Conservation (phyloP, 2,888 invertebrate genomes). For the Melinaea menophilus region DNA sequence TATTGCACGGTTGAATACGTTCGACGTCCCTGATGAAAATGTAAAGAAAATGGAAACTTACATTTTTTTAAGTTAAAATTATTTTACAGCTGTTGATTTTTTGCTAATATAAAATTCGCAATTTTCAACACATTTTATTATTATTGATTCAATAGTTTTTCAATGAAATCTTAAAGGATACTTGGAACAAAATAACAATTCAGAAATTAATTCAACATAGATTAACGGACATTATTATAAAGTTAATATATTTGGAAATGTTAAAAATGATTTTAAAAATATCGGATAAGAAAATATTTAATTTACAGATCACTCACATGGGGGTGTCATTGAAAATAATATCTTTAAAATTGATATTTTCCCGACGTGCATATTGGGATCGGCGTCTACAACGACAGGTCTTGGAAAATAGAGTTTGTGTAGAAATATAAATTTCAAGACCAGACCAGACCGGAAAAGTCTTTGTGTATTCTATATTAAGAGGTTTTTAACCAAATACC, state of each 20-base stretch:
- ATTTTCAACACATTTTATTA: too few species aligned
- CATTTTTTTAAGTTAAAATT: neutral
- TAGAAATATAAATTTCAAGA: conserved; percentile 21
- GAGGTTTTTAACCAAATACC: too few species aligned
- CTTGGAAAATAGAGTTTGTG: conserved; percentile 26
- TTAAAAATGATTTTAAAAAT: too few species aligned
- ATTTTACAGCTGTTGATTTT: neutral
- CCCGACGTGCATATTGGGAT: conserved; percentile 34
- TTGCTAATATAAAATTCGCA: too few species aligned
- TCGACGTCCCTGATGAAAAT: neutral
- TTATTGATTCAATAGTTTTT: too few species aligned
- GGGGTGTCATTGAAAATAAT: conserved; percentile 28
- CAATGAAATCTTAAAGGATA: too few species aligned
- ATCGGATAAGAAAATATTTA: neutral
- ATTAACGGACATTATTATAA: too few species aligned
- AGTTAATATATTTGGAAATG: too few species aligned
- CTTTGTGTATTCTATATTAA: too few species aligned
- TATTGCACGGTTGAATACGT: conserved; percentile 2
- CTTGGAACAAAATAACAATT: too few species aligned
- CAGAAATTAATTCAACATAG: too few species aligned
- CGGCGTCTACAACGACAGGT: conserved; percentile 28
- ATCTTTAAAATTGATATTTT: conserved; percentile 37
- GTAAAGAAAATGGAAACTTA: neutral
- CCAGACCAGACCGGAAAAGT: neutral
- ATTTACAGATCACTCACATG: conserved; percentile 15